phyloP scores from a whole-genome alignment of 2,113 vertebrate species.

The Larimichthys polyactis region DNA sequence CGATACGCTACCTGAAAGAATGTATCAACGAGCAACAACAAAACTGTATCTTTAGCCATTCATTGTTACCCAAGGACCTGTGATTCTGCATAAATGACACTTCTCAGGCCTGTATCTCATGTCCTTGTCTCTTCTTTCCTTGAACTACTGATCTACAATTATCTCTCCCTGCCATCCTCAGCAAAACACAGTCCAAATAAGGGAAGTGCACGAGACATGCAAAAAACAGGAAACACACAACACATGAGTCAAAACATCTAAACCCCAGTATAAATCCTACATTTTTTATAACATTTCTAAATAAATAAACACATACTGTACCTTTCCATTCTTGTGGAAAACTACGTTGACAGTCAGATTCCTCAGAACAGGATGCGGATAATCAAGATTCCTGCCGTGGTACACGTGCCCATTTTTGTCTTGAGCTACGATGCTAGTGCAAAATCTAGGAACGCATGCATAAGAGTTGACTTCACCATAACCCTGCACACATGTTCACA shows the following conservation, averaged over 20 bases:
- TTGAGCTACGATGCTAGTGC: conserved; percentile 93
- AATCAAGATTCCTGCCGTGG: conserved; percentile 95
- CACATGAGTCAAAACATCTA: too few species aligned
- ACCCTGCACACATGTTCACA: background rate
- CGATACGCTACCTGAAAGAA: conserved; percentile 84
- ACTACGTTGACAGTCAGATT: conserved; percentile 89
- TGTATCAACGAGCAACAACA: conserved; percentile 3
- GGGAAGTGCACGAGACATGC: too few species aligned
- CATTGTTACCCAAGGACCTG: background rate
- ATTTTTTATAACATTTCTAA: too few species aligned
- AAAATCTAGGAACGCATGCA: conserved; percentile 85
- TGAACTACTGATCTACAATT: too few species aligned
- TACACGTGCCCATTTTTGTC: conserved; percentile 89
- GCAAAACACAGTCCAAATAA: too few species aligned
- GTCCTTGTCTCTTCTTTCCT: too few species aligned
- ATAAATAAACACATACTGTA: background rate
- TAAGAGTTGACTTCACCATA: background rate
- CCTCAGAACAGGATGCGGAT: conserved; percentile 84
- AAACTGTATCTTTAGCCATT: background rate
- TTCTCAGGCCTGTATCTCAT: too few species aligned
- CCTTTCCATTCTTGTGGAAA: conserved; percentile 89
- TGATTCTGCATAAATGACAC: background rate
- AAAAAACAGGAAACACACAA: too few species aligned
- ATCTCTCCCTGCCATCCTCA: too few species aligned
- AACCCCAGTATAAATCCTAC: too few species aligned